phyloP scores from a whole-genome alignment of 2,888 invertebrate genomes.

The Euplexia lucipara region DNA sequence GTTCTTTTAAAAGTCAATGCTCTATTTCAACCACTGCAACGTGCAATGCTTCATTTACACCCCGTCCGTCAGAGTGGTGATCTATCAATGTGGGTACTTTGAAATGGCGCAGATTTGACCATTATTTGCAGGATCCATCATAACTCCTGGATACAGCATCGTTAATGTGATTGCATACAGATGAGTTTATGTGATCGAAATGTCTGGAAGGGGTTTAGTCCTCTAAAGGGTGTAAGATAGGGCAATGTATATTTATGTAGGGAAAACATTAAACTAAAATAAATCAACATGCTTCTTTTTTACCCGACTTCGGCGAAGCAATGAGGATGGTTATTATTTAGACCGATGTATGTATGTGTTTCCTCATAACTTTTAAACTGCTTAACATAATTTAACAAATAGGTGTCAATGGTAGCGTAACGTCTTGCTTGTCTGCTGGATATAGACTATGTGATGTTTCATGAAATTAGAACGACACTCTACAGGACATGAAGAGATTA shows the following conservation, averaged over 20 bases:
- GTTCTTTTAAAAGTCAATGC: not conserved
- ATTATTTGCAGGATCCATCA: constrained; percentile 50
- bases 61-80: constrained; percentile 31
- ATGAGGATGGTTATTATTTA: too few relatives aligned
- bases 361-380: too few relatives aligned
- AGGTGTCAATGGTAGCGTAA: too few relatives aligned
- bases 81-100: constrained; percentile 33
- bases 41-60: constrained; percentile 21
- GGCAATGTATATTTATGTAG: not conserved
- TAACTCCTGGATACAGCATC: constrained; percentile 22
- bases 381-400: too few relatives aligned
- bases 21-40: not conserved
- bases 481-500: too few relatives aligned
- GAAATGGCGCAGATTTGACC: constrained; percentile 36
- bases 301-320: too few relatives aligned
- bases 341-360: too few relatives aligned
- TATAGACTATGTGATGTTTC: too few relatives aligned
- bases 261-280: not conserved
- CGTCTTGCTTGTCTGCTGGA: too few relatives aligned
- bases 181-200: not conserved
- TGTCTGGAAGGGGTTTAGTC: not conserved
- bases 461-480: too few relatives aligned
- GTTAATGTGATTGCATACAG: not conserved
- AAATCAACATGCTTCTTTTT: too few relatives aligned
- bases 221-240: not conserved